A percentile compares a stretch with the other conserved stretches of the same genome.
These are phyloP conservation scores for Neodiprion lecontei DNA, from an alignment of 1,140 invertebrate genomes.

Conservation along the genomic window DNA sequence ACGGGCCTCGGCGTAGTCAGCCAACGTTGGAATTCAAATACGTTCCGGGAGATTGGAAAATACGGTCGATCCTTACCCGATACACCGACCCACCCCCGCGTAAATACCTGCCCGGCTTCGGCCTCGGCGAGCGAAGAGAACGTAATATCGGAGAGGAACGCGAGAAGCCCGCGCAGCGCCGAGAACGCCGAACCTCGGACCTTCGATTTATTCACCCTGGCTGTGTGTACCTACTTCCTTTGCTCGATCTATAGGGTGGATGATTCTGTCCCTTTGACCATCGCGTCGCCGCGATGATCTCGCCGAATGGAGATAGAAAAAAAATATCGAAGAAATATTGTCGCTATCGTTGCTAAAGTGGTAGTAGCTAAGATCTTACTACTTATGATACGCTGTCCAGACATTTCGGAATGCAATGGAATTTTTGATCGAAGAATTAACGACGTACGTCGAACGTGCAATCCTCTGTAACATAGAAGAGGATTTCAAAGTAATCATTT, in stretches of 20 bases:
- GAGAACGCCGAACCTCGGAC: not conserved
- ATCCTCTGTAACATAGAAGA: too few species aligned
- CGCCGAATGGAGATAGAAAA: too few species aligned
- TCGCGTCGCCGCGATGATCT: not conserved
- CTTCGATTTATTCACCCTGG: not conserved
- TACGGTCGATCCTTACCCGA: conserved; percentile 40
- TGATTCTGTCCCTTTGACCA: not conserved
- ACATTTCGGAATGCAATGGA: too few species aligned
- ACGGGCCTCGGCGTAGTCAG: not conserved
- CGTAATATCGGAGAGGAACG: not conserved
- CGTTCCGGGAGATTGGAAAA: conserved; percentile 46
- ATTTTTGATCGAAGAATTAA: too few species aligned
- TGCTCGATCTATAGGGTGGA: too few species aligned
- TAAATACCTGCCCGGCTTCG: conserved; percentile 5
- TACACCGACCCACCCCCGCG: conserved; percentile 19
- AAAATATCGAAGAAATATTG: too few species aligned
- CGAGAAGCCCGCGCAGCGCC: not conserved
- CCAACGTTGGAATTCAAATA: conserved; percentile 46
- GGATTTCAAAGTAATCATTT: too few species aligned
- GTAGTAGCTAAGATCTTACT: too few species aligned
- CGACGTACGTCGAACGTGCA: too few species aligned
- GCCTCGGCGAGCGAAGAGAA: conserved; percentile 17
- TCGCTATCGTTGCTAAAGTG: too few species aligned
- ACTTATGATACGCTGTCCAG: too few species aligned
- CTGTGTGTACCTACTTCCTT: conserved; percentile 1